Base-by-base conservation (phyloP, 2,888 invertebrate genomes). In the Epiblema foenella region DNA sequence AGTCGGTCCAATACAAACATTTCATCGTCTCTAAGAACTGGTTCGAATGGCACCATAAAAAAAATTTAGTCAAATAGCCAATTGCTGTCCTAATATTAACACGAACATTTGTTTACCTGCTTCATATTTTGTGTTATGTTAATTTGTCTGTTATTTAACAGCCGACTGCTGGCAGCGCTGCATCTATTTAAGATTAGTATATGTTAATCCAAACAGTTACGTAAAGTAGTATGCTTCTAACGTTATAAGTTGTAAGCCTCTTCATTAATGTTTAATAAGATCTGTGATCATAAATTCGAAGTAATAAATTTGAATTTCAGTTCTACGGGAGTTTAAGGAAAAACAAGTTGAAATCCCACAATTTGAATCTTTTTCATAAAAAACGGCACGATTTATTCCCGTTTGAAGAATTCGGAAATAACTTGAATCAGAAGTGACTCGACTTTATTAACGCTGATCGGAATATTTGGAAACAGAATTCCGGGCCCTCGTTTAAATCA, bases 91-190 rank as follows among this genome's bases (percentile, higher is more conserved):
- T n/a, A n/a, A n/a, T n/a, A n/a, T n/a, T 63, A 33, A 46, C n/a
- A 24, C 18, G 24, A 18, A 49, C 46, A n/a, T 57, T 62, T 56
- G 2, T 18, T 68, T 54, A 39, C 18, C 17, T 56, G 29, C 18
- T 17, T 56, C 46, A 37, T 12, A 57, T 37, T 37, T 49, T 29
- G 51, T 33, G 39, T 56, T 67, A 71, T 71, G 66, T 18, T 62
- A 71, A 71, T 71, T 49, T 51, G 37, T 18, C 49, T 57, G 67
- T 71, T 56, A 66, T 62, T 57, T 67, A n/a, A 59, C 29, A 56
- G 46, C n/a, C 20, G 9, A 59, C 51, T 33, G 56, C 12, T 37
- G 66, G 66, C 49, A 60, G 60, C 65, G 29, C 15, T 33, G 62
- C 39, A 33, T 60, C 12, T 46, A 62, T 62, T 60, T 54, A 64